Base-by-base conservation (phyloP, 2,888 invertebrate genomes). In the Thera britannica region DNA sequence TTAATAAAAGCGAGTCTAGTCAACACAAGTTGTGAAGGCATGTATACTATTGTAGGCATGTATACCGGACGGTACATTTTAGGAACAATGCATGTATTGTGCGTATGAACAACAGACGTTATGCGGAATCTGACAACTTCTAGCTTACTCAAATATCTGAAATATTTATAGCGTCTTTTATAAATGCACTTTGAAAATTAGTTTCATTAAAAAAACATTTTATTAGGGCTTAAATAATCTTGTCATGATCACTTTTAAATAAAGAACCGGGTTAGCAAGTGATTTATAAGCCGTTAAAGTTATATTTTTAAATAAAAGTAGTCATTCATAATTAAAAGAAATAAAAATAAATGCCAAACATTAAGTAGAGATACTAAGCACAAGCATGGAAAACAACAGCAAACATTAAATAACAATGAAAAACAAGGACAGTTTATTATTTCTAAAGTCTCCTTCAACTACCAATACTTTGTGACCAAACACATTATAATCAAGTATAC, bases 181-280 rank as follows among this genome's bases (percentile, higher is more conserved):
- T 56, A 66, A 66, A 62, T 62, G 66, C 66, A 58, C 44, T 9
- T 46, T 2, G 2, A 46, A 46, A 46, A 9, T 46, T 44, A 46
- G 44, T 8, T 9, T 2, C 44, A 3, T 7, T 44, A 44, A 7
- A 7, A 7, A 44, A 7, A 44, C 44, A 44, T 44, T 44, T 46
- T 5, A 38, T 38, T 6, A 38, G 38, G 38, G 38, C 6, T 6
- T 38, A 38, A 5, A 38, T 1, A 38, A 38, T 38, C 0, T 6
- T 38, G 4, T 38, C 38, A 38, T 38, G 3, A 2, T 38, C 38
- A 38, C 38, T 5, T 38, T 38, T 6, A 38, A 9, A 46, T 9
- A 46, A 44, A 44, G 44, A 9, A 46, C 8, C 8, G 44, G 3
- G 44, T 0, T 46, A 7, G 44, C 44, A 46, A 46, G 9, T 9